Base-by-base conservation (phyloP, 1,140 invertebrate species). In the Prorops nasuta region DNA sequence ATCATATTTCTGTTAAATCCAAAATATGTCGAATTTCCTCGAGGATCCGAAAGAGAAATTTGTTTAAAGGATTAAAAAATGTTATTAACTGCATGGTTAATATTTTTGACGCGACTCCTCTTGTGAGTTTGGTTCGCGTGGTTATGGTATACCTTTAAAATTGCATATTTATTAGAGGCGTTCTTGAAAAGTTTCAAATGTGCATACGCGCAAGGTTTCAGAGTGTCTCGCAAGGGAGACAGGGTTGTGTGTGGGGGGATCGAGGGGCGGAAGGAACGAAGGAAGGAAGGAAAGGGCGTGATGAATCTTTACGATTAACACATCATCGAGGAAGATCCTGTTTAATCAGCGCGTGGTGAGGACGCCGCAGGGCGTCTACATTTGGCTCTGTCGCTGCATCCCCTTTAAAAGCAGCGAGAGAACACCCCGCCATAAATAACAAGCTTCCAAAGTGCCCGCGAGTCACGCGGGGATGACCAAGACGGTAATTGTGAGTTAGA, bases 271-370 rank as follows among this genome's bases (percentile, higher is more conserved):
- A 45, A 18, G n/a, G 44, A 9, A 8, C 8, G 10, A 36, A 36
- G 36, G 45, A 47, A 9, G 16, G 18, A 8, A 49, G 57, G 62
- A 60, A 50, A 64, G 64, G 56, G 64, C 60, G 65, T 68, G 68
- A 71, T 71, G 68, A 67, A 71, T 69, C 54, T 67, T 65, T 54
- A 58, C 68, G 68, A 71, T 71, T 71, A 71, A 71, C 65, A 69
- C 68, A 65, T 71, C 68, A 71, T 57, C 56, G 66, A 64, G 65
- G 68, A 69, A 67, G 68, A 71, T 59, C 66, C 66, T 69, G 65
- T 71, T 71, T 71, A 71, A 71, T 71, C 68, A 71, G 64, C 60
- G 61, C 57, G 63, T 58, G 65, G 62, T 59, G 68, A 67, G 66
- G 53, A 66, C 68, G 61, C 68, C 66, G 65, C 68, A 61, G 68